Evolutionary conservation across 2,113 vertebrate species (phyloP).

Genomic region (Microtus richardsoni): DNA sequence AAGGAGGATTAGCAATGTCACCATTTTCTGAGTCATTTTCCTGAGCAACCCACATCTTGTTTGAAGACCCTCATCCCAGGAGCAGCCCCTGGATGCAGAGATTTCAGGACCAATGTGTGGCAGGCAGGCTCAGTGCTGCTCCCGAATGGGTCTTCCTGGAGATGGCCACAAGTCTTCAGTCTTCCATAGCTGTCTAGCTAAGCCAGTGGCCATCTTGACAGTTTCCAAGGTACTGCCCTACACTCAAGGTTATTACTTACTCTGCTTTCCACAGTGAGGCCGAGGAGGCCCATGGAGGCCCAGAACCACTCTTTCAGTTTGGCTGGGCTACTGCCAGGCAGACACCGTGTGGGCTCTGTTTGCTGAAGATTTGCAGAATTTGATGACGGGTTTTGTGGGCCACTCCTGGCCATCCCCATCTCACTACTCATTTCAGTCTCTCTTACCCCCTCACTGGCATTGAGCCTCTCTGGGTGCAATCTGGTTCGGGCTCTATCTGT

Average conservation of each 20-base stretch:
- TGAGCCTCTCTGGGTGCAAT: background rate
- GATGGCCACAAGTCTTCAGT: too few relatives aligned
- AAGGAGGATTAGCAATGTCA: rapidly evolving
- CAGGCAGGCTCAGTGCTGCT: too few relatives aligned
- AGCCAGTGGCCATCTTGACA: too few relatives aligned
- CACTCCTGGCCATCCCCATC: rapidly evolving
- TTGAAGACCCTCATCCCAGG: background rate
- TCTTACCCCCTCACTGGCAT: background rate
- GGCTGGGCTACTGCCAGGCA: background rate
- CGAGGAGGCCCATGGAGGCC: background rate
- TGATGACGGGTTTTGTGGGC: background rate
- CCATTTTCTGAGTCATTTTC: background rate
- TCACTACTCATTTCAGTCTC: background rate
- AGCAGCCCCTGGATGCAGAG: background rate
- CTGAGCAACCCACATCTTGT: background rate
- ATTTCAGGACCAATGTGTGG: too few relatives aligned
- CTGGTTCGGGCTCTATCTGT: background rate
- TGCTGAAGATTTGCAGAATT: background rate
- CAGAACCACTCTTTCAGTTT: background rate
- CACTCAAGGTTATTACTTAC: background rate
- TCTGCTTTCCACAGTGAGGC: background rate
- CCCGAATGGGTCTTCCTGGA: background rate
- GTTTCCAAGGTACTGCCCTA: background rate
- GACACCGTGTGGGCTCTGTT: background rate
- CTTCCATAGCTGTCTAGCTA: background rate